Evolutionary conservation across 2,888 invertebrate species (phyloP).

Genomic region (Apodemia mormo): DNA sequence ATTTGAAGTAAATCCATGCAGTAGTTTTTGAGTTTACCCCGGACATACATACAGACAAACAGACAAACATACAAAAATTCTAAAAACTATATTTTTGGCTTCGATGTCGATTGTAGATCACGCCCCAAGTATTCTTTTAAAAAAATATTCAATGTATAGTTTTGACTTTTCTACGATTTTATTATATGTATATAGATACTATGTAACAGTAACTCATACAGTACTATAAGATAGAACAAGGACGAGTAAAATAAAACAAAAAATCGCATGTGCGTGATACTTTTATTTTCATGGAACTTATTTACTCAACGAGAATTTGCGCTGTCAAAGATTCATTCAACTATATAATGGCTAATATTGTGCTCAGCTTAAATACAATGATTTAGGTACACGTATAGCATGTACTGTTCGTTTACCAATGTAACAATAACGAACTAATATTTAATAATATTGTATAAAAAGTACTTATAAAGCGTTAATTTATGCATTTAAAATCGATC

Average conservation of each 20-base stretch:
- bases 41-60: too few species aligned
- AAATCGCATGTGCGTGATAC: conserved; percentile 78
- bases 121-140: too few species aligned
- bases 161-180: too few species aligned
- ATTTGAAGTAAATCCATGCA: too few species aligned
- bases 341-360: conserved; percentile 67
- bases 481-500: conserved; percentile 34
- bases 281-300: conserved; percentile 75
- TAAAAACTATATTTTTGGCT: too few species aligned
- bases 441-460: conserved; percentile 65
- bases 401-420: conserved; percentile 52
- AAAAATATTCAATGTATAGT: too few species aligned
- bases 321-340: conserved; percentile 65
- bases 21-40: too few species aligned
- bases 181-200: too few species aligned
- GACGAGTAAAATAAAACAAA: conserved; percentile 57
- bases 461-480: conserved; percentile 59
- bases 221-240: neutral
- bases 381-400: conserved; percentile 56
- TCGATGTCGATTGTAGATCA: too few species aligned
- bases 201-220: too few species aligned
- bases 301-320: conserved; percentile 64
- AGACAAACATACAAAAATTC: too few species aligned
- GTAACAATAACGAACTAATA: conserved; percentile 63
- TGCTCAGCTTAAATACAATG: conserved; percentile 65